These are phyloP conservation scores for Aleadryas rufinucha DNA, from an alignment of 2,113 vertebrate genomes.

Conservation along the genomic window DNA sequence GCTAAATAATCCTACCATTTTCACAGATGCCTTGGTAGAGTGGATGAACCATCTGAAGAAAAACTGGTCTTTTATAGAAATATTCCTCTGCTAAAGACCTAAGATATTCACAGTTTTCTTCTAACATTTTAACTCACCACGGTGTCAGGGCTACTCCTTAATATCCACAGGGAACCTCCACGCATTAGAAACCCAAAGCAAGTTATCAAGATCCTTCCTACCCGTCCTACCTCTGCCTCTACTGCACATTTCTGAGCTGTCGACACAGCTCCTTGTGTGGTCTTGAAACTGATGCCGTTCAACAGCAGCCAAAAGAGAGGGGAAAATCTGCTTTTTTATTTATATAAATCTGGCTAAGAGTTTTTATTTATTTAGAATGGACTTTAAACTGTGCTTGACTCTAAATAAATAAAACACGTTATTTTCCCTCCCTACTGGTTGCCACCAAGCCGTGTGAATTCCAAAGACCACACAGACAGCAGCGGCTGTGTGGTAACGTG, in stretches of 20 bases:
- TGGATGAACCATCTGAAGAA: not conserved
- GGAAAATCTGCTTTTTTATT: constrained; percentile 68
- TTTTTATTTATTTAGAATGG: constrained; percentile 80
- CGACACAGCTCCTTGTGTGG: constrained; percentile 66
- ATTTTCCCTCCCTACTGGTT: constrained; percentile 59
- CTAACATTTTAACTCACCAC: not conserved
- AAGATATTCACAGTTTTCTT: not conserved
- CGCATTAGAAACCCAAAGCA: not conserved
- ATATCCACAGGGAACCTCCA: not conserved
- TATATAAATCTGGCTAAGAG: constrained; percentile 72
- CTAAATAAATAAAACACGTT: constrained; percentile 74
- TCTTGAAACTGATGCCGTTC: constrained; percentile 62
- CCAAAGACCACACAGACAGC: constrained; percentile 76
- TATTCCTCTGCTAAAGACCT: not conserved
- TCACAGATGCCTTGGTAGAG: not conserved
- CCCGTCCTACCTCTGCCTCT: not conserved
- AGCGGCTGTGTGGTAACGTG: not conserved
- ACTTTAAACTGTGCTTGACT: constrained; percentile 75
- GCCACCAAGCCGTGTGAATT: constrained; percentile 62
- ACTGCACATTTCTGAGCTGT: constrained; percentile 27
- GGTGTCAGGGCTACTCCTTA: not conserved
- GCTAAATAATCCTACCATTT: not conserved
- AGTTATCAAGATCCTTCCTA: not conserved
- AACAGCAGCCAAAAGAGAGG: constrained; percentile 44
- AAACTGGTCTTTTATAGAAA: not conserved